phyloP scores from a whole-genome alignment of 2,797 vertebrate species.

The Dicrostonyx torquatus region DNA sequence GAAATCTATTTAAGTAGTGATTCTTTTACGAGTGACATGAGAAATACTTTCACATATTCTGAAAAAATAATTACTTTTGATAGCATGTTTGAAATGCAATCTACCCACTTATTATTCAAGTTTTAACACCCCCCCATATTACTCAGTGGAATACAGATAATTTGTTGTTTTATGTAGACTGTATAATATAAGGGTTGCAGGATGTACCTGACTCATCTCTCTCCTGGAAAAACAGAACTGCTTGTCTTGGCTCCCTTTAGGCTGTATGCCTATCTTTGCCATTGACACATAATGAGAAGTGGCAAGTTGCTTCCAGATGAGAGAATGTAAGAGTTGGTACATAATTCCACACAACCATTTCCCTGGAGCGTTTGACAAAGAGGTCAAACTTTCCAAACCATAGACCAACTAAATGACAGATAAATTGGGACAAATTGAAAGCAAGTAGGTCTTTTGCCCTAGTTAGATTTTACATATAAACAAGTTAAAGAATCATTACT shows the following conservation, averaged over 20 bases:
- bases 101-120: background rate
- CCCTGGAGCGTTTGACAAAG: background rate
- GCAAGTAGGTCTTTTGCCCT: background rate
- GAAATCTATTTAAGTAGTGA: background rate
- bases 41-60: background rate
- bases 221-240: background rate
- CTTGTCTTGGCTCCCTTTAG: background rate
- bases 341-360: background rate
- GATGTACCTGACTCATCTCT: background rate
- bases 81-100: background rate
- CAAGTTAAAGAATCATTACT: background rate
- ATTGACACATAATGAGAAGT: conserved; percentile 16
- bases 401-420: background rate
- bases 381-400: background rate
- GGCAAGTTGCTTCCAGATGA: conserved; percentile 26
- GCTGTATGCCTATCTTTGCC: background rate
- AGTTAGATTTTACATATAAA: background rate
- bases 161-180: background rate
- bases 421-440: background rate
- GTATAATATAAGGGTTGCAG: background rate
- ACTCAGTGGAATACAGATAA: background rate
- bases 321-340: conserved; percentile 25
- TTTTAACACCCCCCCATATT: background rate
- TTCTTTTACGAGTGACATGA: background rate
- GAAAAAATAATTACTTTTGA: background rate